Percentiles rank a stretch among this genome's conserved stretches.
Evolutionary conservation across 1,140 invertebrate genomes (phyloP).

Genomic region (Arctopsyche grandis): DNA sequence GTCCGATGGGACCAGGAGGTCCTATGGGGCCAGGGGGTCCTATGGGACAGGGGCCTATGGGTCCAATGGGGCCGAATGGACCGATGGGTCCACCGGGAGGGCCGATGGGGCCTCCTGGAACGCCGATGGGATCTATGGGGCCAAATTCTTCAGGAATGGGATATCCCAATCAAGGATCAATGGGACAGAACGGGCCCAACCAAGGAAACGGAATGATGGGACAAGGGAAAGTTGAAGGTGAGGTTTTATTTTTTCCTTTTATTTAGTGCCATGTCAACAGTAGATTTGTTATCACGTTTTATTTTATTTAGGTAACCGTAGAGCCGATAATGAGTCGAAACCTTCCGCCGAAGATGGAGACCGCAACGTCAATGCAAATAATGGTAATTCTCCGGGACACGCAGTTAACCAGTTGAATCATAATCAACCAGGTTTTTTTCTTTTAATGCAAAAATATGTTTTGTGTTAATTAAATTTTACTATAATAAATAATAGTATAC

Average conservation of each 20-base stretch:
- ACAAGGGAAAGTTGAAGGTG: constrained; percentile 41
- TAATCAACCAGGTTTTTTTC: constrained; percentile 14
- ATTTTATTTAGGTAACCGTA: constrained; percentile 43
- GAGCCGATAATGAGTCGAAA: constrained; percentile 35
- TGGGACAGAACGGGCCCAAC: neutral
- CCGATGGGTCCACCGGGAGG: neutral
- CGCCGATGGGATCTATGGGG: constrained; percentile 3
- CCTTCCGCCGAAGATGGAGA: constrained; percentile 20
- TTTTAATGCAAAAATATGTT: neutral
- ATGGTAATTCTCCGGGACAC: constrained; percentile 48
- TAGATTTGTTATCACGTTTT: neutral
- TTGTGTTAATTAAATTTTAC: too few species aligned
- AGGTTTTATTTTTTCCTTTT: constrained; percentile 10
- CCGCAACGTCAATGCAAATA: neutral
- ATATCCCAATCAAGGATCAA: neutral
- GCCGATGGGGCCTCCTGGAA: constrained; percentile 29
- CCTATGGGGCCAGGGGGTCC: constrained; percentile 34
- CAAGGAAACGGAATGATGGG: neutral
- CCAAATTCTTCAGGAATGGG: neutral
- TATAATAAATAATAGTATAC: too few species aligned
- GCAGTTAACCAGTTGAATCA: constrained; percentile 1
- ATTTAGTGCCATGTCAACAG: too few species aligned
- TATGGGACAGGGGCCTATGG: constrained; percentile 22
- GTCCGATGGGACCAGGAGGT: constrained; percentile 42
- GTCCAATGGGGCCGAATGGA: neutral